Evolutionary conservation across 92 coral and sea anemone genomes (phyloP).

Genomic region (Parazoanthus swiftii): DNA sequence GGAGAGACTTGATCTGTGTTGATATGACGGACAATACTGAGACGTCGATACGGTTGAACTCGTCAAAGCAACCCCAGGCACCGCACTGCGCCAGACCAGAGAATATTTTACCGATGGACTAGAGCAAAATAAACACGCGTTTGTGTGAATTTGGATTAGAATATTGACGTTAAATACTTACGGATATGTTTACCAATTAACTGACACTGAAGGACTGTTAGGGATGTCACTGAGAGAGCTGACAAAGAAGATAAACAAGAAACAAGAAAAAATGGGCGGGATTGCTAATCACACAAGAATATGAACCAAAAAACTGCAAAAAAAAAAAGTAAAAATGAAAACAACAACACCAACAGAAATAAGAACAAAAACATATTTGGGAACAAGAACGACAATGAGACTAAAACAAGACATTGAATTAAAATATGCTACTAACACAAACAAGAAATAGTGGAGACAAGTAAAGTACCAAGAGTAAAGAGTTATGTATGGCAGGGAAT

Average conservation of each 20-base stretch:
- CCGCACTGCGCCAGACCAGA: constrained; percentile 99
- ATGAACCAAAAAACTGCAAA: neutral
- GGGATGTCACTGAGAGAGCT: neutral
- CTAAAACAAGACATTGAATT: neutral
- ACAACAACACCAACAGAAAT: neutral
- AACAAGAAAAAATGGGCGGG: neutral
- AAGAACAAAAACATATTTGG: neutral
- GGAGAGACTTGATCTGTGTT: constrained; percentile 96
- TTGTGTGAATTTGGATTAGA: neutral
- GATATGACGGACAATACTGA: constrained; percentile 97
- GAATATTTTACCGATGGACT: constrained; percentile 99
- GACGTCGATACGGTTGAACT: constrained; percentile 99
- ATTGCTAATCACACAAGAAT: neutral
- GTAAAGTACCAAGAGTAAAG: neutral
- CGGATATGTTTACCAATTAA: too few species aligned
- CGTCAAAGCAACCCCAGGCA: constrained; percentile 99
- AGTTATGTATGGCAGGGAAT: neutral
- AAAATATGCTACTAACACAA: neutral
- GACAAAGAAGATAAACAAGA: neutral
- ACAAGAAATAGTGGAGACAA: neutral
- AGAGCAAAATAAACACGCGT: constrained; percentile 10
- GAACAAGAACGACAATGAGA: neutral
- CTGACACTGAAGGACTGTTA: neutral
- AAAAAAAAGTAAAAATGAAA: neutral
- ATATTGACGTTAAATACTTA: neutral